Percentiles rank a stretch among this genome's conserved stretches.
These are phyloP conservation scores for Trichechus manatus DNA, from an alignment of 2,113 vertebrate species.

Conservation along the genomic window DNA sequence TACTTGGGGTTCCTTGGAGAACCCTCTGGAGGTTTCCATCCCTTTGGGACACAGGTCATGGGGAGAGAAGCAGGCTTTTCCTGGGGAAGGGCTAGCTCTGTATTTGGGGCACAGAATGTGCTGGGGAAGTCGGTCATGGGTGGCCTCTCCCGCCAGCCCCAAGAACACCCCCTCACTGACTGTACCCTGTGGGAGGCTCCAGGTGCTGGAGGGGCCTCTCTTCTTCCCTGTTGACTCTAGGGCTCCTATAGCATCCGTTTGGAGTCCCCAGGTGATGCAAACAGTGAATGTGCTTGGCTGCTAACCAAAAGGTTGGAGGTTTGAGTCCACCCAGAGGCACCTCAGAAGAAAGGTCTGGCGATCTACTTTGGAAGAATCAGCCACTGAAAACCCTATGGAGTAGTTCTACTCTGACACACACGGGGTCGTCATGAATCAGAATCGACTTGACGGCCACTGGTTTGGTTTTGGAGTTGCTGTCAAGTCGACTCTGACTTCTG, in stretches of 20 bases:
- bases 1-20: neutral
- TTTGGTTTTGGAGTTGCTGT: too few relatives aligned
- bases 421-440: too few relatives aligned
- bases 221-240: neutral
- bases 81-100: neutral
- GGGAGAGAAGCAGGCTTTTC: neutral
- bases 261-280: neutral
- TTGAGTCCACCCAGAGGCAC: too few relatives aligned
- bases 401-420: too few relatives aligned
- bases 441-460: too few relatives aligned
- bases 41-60: neutral
- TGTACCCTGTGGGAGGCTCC: neutral
- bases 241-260: neutral
- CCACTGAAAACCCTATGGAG: too few relatives aligned
- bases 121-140: neutral
- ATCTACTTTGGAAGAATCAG: too few relatives aligned
- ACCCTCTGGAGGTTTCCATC: fast-evolving
- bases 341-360: too few relatives aligned
- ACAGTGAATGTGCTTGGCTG: neutral
- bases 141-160: neutral
- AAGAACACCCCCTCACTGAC: neutral
- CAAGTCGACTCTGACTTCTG: neutral
- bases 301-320: neutral
- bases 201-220: neutral
- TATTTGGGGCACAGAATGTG: neutral